A percentile compares a stretch with the other conserved stretches of the same genome.
These are phyloP conservation scores for Manis pentadactyla DNA, from an alignment of 2,797 vertebrate genomes.

Conservation along the genomic window DNA sequence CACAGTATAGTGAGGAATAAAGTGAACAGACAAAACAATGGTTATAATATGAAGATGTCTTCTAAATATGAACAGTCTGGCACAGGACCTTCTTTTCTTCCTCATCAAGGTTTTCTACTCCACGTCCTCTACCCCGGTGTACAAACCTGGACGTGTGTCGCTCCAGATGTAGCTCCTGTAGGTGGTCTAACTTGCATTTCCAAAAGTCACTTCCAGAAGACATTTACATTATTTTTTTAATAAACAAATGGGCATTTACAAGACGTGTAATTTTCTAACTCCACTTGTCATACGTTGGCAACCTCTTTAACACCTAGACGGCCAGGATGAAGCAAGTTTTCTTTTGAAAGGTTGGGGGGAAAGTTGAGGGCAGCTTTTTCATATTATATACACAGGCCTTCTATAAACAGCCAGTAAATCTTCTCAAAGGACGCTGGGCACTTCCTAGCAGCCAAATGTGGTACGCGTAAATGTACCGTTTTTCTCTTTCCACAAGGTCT, in stretches of 20 bases:
- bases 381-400: constrained; percentile 70
- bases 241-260: not conserved
- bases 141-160: not conserved
- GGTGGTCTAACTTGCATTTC: not conserved
- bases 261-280: constrained; percentile 2
- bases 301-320: constrained; percentile 31
- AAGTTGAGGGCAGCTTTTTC: constrained; percentile 73
- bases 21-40: constrained; percentile 6
- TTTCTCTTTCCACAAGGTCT: not conserved
- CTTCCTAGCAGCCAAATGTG: not conserved
- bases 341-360: constrained; percentile 22
- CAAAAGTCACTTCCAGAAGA: constrained; percentile 58
- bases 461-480: too few relatives aligned
- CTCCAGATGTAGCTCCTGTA: not conserved
- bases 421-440: not conserved
- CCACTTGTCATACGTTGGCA: constrained; percentile 39
- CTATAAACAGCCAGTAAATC: constrained; percentile 5
- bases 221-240: not conserved
- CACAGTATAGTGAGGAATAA: not conserved
- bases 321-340: not conserved
- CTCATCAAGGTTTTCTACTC: not conserved
- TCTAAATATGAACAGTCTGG: not conserved
- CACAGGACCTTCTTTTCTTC: not conserved
- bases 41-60: not conserved
- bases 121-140: not conserved